phyloP scores from a whole-genome alignment of 2,888 invertebrate genomes.

The Drosophila antonietae region DNA sequence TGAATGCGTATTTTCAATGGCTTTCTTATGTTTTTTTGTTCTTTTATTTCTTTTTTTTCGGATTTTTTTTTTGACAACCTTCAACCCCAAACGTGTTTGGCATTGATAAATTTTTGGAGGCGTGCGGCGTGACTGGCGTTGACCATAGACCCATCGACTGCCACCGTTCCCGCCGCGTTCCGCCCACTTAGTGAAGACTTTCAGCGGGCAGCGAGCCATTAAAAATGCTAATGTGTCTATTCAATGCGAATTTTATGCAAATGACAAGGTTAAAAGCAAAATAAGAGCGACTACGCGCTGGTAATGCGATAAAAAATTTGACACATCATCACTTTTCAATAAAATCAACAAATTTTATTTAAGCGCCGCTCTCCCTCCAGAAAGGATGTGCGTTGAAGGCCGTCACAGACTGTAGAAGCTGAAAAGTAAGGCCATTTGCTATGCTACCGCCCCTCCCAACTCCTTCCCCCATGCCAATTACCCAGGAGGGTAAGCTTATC shows the following conservation, averaged over 20 bases:
- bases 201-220: slow-evolving; percentile 67
- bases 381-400: slow-evolving; percentile 46
- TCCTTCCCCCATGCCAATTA: not conserved
- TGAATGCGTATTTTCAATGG: slow-evolving; percentile 49
- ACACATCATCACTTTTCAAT: slow-evolving; percentile 80
- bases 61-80: slow-evolving; percentile 27
- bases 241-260: slow-evolving; percentile 80
- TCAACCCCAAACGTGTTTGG: slow-evolving; percentile 72
- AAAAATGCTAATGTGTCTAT: slow-evolving; percentile 81
- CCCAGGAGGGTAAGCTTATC: slow-evolving; percentile 67
- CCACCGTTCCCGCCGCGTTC: too few species aligned
- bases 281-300: slow-evolving; percentile 68
- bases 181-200: slow-evolving; percentile 58
- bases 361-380: slow-evolving; percentile 62
- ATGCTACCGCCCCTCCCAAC: slow-evolving; percentile 11
- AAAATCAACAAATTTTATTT: slow-evolving; percentile 81
- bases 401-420: slow-evolving; percentile 3
- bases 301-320: slow-evolving; percentile 80
- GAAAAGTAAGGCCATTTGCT: slow-evolving; percentile 67
- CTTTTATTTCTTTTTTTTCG: not conserved
- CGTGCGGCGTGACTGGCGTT: slow-evolving; percentile 26
- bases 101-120: slow-evolving; percentile 69
- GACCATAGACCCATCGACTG: slow-evolving; percentile 2
- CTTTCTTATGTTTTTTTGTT: slow-evolving; percentile 5
- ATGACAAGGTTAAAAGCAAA: slow-evolving; percentile 79